Percentiles rank a stretch among this genome's conserved stretches.
Evolutionary conservation across 2,888 invertebrate species (phyloP).

Genomic region (Lepidochitona cinerea): DNA sequence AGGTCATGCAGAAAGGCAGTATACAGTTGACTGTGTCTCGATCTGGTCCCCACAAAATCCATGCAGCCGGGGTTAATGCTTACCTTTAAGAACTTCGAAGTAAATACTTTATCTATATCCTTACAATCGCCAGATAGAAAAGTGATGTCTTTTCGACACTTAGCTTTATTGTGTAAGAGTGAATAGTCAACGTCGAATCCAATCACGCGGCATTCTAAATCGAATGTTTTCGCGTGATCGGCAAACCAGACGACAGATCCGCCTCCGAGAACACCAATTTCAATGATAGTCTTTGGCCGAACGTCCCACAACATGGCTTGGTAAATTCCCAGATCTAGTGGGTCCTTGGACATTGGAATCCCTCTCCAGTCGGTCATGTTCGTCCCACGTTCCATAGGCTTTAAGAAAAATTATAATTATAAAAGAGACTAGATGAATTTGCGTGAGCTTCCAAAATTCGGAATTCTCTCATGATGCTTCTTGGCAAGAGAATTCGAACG

Average conservation of each 20-base stretch:
- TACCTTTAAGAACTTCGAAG: background rate
- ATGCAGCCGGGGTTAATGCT: too few relatives aligned
- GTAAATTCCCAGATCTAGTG: background rate
- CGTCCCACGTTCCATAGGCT: background rate
- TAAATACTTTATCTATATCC: background rate
- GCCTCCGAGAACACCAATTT: background rate
- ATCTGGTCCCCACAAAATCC: too few relatives aligned
- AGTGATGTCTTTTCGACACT: background rate
- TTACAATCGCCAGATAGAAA: constrained; percentile 3
- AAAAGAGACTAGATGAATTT: too few relatives aligned
- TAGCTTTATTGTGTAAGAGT: background rate
- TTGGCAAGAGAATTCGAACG: too few relatives aligned
- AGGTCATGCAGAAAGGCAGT: too few relatives aligned
- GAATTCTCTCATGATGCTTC: too few relatives aligned
- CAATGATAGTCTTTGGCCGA: background rate
- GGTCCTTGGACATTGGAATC: background rate
- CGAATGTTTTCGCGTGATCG: background rate
- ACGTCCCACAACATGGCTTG: background rate
- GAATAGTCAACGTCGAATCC: background rate
- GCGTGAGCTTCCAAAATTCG: too few relatives aligned
- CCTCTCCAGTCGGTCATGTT: background rate
- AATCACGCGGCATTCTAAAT: background rate
- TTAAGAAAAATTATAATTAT: background rate
- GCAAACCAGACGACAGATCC: background rate
- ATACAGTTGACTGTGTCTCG: too few relatives aligned